Conservation (phyloP, 2,113 vertebrate genomes). For the Donacobius atricapilla region DNA sequence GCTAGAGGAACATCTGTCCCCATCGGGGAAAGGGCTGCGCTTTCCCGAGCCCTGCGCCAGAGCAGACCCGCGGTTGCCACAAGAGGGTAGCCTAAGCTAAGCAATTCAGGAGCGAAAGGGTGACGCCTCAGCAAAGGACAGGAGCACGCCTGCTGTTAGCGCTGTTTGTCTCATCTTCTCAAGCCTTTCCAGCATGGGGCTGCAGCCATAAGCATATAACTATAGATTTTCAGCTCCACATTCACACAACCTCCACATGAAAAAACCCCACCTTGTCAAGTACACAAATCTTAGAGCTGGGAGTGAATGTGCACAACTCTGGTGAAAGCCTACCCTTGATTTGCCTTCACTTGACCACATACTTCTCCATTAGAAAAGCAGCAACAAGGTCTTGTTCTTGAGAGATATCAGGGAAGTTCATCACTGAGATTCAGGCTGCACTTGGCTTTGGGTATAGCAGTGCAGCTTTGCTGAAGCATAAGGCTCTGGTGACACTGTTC, state of each 20-base stretch:
- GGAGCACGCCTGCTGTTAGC: not conserved
- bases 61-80: slow-evolving; percentile 10
- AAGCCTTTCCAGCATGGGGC: not conserved
- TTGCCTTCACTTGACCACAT: not conserved
- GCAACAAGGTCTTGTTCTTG: not conserved
- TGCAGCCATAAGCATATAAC: not conserved
- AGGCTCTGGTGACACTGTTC: not conserved
- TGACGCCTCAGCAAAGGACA: not conserved
- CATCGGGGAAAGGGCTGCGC: not conserved
- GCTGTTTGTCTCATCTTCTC: not conserved
- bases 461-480: not conserved
- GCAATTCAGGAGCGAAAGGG: not conserved
- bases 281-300: not conserved
- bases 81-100: slow-evolving; percentile 64
- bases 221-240: not conserved
- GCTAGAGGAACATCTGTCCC: not conserved
- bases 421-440: not conserved
- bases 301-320: not conserved
- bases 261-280: not conserved
- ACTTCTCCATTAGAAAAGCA: not conserved
- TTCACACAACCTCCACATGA: not conserved
- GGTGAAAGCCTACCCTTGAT: not conserved
- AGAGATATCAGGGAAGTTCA: not conserved
- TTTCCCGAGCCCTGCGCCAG: not conserved
- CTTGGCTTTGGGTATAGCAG: not conserved